These are phyloP conservation scores for Tipula lateralis DNA, from an alignment of 2,888 invertebrate genomes.

Conservation along the genomic window DNA sequence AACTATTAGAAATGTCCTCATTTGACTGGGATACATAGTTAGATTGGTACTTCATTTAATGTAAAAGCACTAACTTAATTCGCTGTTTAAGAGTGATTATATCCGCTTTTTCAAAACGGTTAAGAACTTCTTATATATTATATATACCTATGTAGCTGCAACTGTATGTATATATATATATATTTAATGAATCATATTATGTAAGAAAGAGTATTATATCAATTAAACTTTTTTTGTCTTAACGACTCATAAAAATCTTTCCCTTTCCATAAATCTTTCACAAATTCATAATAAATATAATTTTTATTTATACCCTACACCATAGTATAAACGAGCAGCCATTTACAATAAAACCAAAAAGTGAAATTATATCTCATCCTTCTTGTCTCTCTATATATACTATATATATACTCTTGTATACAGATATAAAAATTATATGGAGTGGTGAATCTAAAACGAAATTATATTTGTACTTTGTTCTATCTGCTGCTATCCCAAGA, in stretches of 20 bases:
- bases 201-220: too few species aligned
- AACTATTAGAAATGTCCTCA: too few species aligned
- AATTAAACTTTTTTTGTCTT: constrained; percentile 6
- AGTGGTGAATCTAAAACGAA: neutral
- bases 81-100: too few species aligned
- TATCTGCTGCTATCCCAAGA: constrained; percentile 15
- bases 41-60: too few species aligned
- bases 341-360: constrained; percentile 14
- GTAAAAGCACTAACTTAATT: too few species aligned
- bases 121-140: too few species aligned
- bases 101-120: too few species aligned
- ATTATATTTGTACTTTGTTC: neutral
- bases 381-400: neutral
- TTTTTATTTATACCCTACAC: neutral
- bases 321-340: neutral
- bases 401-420: neutral
- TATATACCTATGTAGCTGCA: neutral
- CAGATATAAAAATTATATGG: neutral
- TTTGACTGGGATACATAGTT: too few species aligned
- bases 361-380: neutral
- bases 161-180: neutral
- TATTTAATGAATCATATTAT: neutral
- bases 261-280: neutral
- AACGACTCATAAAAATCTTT: constrained; percentile 1
- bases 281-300: neutral